Base-by-base conservation (phyloP, 2,797 vertebrate genomes). In the Alectoris magna region DNA sequence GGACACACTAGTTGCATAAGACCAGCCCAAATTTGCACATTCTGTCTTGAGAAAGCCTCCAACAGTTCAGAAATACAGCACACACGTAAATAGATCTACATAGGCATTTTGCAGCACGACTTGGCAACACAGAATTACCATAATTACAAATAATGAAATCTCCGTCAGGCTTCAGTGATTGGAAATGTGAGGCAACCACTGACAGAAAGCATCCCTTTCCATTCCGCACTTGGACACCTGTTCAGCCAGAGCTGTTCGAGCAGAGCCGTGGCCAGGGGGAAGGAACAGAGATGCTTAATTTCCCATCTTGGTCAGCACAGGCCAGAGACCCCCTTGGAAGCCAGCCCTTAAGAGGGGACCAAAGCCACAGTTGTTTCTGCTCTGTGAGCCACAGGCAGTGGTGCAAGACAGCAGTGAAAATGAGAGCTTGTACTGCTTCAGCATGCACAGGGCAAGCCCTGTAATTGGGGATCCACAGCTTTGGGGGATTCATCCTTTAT, bases 91-190 rank as follows among this genome's bases (percentile, higher is more conserved):
- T 88, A 75, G 67, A 73, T 13, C 84, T 15, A 31, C 56, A 53
- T 0, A 64, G 48, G 19, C 71, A 79, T 88, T 91, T 79, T 73
- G 39, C 64, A 14, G 44, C 82, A 31, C 31, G 63, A 39, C 36
- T 62, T 44, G 7, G 60, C 75, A 67, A 90, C 13, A 82, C 22
- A 71, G 87, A 91, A 84, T 93, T 60, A 93, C 71, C 59, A 77
- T 78, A 63, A 87, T 90, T 94, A 26, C 63, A 75, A 90, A 66
- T 66, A 90, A 75, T 63, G 38, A 66, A 55, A 8, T 16, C 58
- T 86, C 55, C 81, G 27, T 77, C 46, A 81, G 67, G 24, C 46
- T 88, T 91, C 5, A 1, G 29, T 76, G 43, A 84, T n/a, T 29
- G 29, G 51, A 81, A 74, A 90, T 41, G 53, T 83, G 87, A 72